These are phyloP conservation scores for Tetragonula clypearis DNA, from an alignment of 1,140 invertebrate species.

Conservation along the genomic window DNA sequence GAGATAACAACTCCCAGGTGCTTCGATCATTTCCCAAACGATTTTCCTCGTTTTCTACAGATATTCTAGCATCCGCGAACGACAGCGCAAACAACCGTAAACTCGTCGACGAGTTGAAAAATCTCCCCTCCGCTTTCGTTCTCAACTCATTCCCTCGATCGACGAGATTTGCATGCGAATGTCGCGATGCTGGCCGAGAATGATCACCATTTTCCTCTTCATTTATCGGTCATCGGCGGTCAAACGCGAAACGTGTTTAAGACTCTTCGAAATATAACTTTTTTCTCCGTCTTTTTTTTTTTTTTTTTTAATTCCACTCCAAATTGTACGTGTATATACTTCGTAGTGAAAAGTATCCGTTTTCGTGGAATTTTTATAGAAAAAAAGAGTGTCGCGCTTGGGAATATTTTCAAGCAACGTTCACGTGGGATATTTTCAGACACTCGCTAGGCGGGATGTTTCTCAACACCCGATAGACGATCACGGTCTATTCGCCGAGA, in stretches of 20 bases:
- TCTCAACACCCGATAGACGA: slow-evolving; percentile 9
- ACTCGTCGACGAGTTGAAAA: not conserved
- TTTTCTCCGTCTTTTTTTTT: no score
- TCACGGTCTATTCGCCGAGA: slow-evolving; percentile 18
- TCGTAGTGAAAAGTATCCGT: no score
- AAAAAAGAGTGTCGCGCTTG: no score
- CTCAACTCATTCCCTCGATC: no score
- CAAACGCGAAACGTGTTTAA: not conserved
- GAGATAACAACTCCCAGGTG: not conserved
- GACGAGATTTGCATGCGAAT: not conserved
- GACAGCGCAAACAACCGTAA: not conserved
- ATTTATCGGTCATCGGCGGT: not conserved
- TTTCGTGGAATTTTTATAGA: no score
- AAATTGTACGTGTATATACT: no score
- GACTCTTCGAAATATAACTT: not conserved
- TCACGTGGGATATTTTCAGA: no score
- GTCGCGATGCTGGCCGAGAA: not conserved
- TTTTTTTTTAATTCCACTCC: no score
- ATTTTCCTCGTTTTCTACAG: not conserved
- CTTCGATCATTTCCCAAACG: not conserved
- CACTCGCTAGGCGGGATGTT: not conserved
- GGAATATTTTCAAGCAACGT: no score
- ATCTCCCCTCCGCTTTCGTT: no score
- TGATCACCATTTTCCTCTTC: not conserved
- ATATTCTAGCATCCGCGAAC: not conserved